Percentiles rank a stretch among this genome's conserved stretches.
Evolutionary conservation across 2,797 vertebrate genomes (phyloP).

Genomic region (Gymnodraco acuticeps): DNA sequence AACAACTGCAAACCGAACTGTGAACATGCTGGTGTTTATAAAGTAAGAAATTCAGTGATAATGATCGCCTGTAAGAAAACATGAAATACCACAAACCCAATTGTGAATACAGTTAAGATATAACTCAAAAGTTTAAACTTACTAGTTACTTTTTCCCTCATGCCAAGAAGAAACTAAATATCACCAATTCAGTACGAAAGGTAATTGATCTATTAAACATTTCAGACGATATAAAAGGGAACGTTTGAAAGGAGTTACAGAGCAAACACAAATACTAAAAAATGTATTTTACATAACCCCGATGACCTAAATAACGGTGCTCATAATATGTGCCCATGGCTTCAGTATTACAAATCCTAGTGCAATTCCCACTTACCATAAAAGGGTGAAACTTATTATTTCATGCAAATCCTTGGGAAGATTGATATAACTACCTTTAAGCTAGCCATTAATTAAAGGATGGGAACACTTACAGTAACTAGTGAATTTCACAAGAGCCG

Average conservation of each 20-base stretch:
- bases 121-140: not conserved
- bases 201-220: no score
- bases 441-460: no score
- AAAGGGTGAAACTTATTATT: no score
- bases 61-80: not conserved
- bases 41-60: not conserved
- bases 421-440: no score
- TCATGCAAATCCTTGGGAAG: no score
- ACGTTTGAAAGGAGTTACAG: not conserved
- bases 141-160: not conserved
- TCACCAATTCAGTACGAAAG: no score
- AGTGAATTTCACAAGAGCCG: no score
- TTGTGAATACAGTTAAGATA: not conserved
- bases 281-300: slow-evolving; percentile 4
- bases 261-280: not conserved
- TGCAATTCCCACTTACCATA: slow-evolving; percentile 37
- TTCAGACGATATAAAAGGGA: not conserved
- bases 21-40: not conserved
- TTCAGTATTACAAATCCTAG: slow-evolving; percentile 17
- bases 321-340: not conserved
- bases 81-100: not conserved
- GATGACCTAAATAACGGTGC: slow-evolving; percentile 5
- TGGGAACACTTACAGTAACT: no score
- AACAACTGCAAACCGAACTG: not conserved
- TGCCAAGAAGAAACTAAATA: no score